These are phyloP conservation scores for Deroptyus accipitrinus DNA, from an alignment of 2,113 vertebrate genomes.

Conservation along the genomic window DNA sequence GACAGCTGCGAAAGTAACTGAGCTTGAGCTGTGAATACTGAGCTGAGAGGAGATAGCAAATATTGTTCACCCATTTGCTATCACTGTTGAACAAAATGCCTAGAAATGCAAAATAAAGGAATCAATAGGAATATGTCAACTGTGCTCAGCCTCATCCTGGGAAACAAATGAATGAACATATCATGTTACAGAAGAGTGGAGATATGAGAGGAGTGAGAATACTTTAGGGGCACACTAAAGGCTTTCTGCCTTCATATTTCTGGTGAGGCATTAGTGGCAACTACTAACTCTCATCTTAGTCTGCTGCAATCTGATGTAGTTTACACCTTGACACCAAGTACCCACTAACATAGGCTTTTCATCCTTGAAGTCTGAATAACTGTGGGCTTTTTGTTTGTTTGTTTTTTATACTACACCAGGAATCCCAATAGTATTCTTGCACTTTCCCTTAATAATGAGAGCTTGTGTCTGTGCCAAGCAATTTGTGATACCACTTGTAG, in stretches of 20 bases:
- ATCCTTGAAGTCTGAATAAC: background rate
- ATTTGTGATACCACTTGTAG: slow-evolving; percentile 24
- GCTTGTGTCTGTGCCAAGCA: slow-evolving; percentile 23
- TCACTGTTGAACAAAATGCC: background rate
- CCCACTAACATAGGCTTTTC: background rate
- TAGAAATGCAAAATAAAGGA: background rate
- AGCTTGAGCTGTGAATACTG: background rate
- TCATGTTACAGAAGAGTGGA: background rate
- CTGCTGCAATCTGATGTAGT: background rate
- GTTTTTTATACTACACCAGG: background rate
- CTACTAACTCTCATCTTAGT: background rate
- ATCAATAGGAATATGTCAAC: background rate
- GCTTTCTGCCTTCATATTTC: background rate
- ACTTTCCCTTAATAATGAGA: slow-evolving; percentile 1
- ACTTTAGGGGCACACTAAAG: background rate
- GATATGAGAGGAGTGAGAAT: background rate
- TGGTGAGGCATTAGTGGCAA: background rate
- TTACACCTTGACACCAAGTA: background rate
- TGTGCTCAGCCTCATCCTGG: background rate
- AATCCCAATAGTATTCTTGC: background rate
- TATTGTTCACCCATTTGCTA: background rate
- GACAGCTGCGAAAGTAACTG: background rate
- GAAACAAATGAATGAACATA: background rate
- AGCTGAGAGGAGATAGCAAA: background rate
- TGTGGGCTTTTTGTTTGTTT: background rate